A percentile compares a stretch with the other conserved stretches of the same genome.
Evolutionary conservation across 2,888 invertebrate genomes (phyloP).

Genomic region (Oegoconia quadripuncta): DNA sequence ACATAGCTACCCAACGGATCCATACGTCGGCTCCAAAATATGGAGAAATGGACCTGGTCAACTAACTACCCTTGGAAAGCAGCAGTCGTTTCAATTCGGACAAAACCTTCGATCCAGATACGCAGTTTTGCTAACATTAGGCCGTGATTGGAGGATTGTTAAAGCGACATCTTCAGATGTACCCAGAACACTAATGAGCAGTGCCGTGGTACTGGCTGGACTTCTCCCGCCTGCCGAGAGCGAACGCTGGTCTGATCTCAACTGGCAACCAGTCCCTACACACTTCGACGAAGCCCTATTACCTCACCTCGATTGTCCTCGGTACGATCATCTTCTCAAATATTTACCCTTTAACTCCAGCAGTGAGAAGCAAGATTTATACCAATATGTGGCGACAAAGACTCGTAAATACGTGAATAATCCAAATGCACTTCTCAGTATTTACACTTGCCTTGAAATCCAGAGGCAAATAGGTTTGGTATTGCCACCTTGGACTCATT

Average conservation of each 20-base stretch:
- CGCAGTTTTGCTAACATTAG: constrained; percentile 7
- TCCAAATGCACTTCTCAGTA: constrained; percentile 1
- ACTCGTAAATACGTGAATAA: constrained; percentile 7
- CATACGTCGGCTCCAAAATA: constrained; percentile 7
- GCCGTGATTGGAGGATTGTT: constrained; percentile 13
- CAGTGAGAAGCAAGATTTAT: constrained; percentile 6
- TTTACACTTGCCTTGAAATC: constrained; percentile 15
- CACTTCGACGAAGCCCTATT: constrained; percentile 12
- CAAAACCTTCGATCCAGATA: constrained; percentile 12
- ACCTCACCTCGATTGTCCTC: constrained; percentile 7
- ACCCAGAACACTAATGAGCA: constrained; percentile 14
- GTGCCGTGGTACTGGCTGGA: constrained; percentile 16
- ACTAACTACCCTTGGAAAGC: constrained; percentile 15
- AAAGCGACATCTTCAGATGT: constrained; percentile 13
- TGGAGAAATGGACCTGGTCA: constrained; percentile 17
- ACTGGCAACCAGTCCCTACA: constrained; percentile 16
- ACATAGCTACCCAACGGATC: constrained; percentile 12
- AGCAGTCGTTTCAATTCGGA: constrained; percentile 16
- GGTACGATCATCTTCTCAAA: constrained; percentile 3
- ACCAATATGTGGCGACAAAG: constrained; percentile 7
- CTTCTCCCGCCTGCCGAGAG: constrained; percentile 12
- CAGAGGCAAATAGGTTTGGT: constrained; percentile 12
- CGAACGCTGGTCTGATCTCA: constrained; percentile 12
- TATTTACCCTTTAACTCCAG: not conserved
- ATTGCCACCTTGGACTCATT: constrained; percentile 16